A percentile compares a stretch with the other conserved stretches of the same genome.
Evolutionary conservation across 2,888 invertebrate species (phyloP).

Genomic region (Athrips mouffetella): DNA sequence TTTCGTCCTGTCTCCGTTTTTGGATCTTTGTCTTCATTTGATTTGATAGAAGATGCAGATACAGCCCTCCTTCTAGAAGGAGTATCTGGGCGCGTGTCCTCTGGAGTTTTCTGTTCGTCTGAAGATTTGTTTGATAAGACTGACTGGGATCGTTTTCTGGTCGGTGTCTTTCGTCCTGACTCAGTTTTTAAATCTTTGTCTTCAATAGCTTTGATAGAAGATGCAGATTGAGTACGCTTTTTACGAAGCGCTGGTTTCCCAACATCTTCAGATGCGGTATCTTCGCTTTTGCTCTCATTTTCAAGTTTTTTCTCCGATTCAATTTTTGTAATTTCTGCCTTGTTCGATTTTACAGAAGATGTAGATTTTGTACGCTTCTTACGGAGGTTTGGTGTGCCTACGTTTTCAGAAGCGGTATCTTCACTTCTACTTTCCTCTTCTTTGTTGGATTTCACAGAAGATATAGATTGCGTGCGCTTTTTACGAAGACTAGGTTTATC

Average conservation of each 20-base stretch:
- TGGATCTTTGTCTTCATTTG: constrained; percentile 19
- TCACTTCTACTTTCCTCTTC: constrained; percentile 11
- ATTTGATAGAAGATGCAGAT: constrained; percentile 30
- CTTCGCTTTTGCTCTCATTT: not conserved
- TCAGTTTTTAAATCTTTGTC: constrained; percentile 14
- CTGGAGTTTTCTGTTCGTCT: constrained; percentile 43
- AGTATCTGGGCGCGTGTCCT: constrained; percentile 23
- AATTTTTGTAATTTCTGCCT: constrained; percentile 9
- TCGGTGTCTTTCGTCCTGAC: constrained; percentile 45
- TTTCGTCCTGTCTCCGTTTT: constrained; percentile 28
- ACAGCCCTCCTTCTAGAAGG: constrained; percentile 37
- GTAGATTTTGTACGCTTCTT: not conserved
- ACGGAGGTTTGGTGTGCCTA: not conserved
- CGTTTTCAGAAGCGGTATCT: constrained; percentile 1
- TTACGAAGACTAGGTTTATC: not conserved
- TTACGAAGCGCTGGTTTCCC: constrained; percentile 21
- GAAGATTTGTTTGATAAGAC: constrained; percentile 44
- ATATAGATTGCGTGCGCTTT: not conserved
- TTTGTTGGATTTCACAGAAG: constrained; percentile 1
- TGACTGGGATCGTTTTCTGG: constrained; percentile 55
- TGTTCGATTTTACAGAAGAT: not conserved
- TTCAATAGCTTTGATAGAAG: constrained; percentile 29
- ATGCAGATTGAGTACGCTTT: constrained; percentile 28
- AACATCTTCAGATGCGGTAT: constrained; percentile 11
- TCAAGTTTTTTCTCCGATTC: not conserved